A percentile compares a stretch with the other conserved stretches of the same genome.
phyloP scores from a whole-genome alignment of 1,140 invertebrate species.

The fruit fly (Drosophila melanogaster) region Release_6_plus_ISO1_MT NT_033779.5:8385001-8385500 shows the following conservation, averaged over 20 bases:
- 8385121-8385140: constrained; percentile 7
- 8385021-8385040: constrained; percentile 34
- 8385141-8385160: constrained; percentile 18
- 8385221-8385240: constrained; percentile 14
- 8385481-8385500: no score
- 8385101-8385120: constrained; percentile 14
- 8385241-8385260: constrained; percentile 7
- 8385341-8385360: background rate
- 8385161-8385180: constrained; percentile 29
- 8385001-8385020: constrained; percentile 51
- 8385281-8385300: background rate
- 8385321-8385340: background rate
- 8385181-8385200: constrained; percentile 21
- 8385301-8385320: background rate
- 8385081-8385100: constrained; percentile 29
- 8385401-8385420: background rate
- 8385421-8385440: no score
- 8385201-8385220: constrained; percentile 22
- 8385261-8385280: background rate
- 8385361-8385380: background rate
- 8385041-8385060: constrained; percentile 11
- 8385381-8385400: background rate
- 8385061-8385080: constrained; percentile 27
- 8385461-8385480: no score
- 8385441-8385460: no score